Base-by-base conservation (phyloP, 2,888 invertebrate genomes). In the Thecophora atra region DNA sequence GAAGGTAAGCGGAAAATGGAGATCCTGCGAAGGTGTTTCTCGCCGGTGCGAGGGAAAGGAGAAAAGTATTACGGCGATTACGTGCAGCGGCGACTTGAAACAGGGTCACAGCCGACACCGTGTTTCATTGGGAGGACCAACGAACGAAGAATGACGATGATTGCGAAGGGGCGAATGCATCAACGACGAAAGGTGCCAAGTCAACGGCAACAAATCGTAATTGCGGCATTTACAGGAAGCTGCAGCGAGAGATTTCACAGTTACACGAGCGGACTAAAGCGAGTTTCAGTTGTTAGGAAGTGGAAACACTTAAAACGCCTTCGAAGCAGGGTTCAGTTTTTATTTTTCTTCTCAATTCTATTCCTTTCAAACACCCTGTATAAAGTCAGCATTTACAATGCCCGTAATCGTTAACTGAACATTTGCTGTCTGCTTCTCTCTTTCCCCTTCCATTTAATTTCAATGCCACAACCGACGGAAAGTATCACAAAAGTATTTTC, bases 1-100 rank as follows among this genome's bases (percentile, higher is more conserved):
- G 51, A 19, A 62, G 63, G 63, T 52, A 63, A 70, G 70, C 21
- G 62, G 52, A 58, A 44, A 58, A 58, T 58, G 26, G 68, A 28
- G 42, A 28, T 58, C 24, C 13, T 28, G 24, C 26, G 28, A 19
- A 2, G 15, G 28, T 58, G 24, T 26, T 26, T 11, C 5, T 6
- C 3, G 56, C 24, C 1, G 56, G 2, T 56, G 15, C 6, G 24
- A n/a, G 26, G 21, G 21, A 56, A 15, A 24, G 26, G 47, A n/a
- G 47, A 15, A 47, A 17, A 47, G 4, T 47, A n/a, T 17, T 17
- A 47, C 1, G 3, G n/a, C 15, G 47, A 47, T 17, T 15, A 47
- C 3, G 47, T 17, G 11, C 7, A 37, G 11, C 37, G 37, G 37
- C n/a, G 47, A 11, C 8, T 5, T 47, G 17, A 47, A 47, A 47